Conservation (phyloP, 2,797 vertebrate species). For the Silurus aristotelis region DNA sequence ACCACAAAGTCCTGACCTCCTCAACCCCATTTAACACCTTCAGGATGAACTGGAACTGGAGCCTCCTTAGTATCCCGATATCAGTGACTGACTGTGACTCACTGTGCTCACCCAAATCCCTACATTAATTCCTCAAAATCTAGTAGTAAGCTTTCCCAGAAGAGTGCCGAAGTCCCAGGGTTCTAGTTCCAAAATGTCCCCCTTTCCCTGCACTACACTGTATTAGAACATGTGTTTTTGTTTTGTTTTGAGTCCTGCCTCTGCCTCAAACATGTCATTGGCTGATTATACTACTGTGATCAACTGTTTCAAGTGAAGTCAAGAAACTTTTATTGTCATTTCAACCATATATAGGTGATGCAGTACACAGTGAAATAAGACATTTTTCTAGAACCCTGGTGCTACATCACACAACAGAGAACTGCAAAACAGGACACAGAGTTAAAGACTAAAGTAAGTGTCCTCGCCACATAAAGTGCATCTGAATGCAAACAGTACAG, state of each 20-base stretch:
- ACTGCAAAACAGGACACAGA: too few species aligned
- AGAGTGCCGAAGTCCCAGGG: background rate
- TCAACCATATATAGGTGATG: too few species aligned
- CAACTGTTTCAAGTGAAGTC: background rate
- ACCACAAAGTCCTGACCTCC: background rate
- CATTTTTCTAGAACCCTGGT: too few species aligned
- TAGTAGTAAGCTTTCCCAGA: background rate
- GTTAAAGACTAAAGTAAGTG: too few species aligned
- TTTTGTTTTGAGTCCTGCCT: background rate
- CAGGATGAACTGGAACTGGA: background rate
- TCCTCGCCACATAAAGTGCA: too few species aligned
- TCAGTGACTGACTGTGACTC: background rate
- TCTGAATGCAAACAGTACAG: too few species aligned
- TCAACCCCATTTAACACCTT: background rate
- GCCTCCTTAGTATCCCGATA: background rate
- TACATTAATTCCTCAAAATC: background rate
- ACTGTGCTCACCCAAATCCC: background rate
- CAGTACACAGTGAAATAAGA: too few species aligned
- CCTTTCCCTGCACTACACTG: too few species aligned
- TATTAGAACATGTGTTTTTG: background rate
- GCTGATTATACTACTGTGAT: background rate
- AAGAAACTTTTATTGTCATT: too few species aligned
- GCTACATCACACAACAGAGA: too few species aligned
- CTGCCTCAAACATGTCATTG: background rate
- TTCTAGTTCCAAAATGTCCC: too few species aligned